Evolutionary conservation across 2,888 invertebrate species (phyloP).

Genomic region (Masnerella sp.): DNA sequence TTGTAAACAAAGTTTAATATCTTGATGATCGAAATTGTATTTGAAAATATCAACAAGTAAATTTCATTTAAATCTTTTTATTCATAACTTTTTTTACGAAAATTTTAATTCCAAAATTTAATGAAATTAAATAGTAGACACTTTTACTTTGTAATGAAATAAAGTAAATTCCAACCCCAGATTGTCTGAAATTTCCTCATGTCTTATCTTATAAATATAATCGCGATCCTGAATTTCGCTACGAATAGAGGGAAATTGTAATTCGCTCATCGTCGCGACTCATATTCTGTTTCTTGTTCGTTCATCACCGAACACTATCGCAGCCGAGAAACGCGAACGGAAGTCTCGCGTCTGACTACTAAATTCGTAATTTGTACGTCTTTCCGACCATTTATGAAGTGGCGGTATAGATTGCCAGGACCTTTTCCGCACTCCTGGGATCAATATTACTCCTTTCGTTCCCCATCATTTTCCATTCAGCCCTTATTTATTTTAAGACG

Average conservation of each 20-base stretch:
- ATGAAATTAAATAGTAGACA: no score
- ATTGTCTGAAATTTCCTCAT: no score
- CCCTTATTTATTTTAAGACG: slow-evolving; percentile 41
- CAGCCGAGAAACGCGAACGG: slow-evolving; percentile 38
- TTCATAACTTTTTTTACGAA: no score
- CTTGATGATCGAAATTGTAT: no score
- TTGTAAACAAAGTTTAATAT: no score
- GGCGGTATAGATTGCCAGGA: slow-evolving; percentile 44
- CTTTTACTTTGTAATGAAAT: no score
- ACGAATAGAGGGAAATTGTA: slow-evolving; percentile 32
- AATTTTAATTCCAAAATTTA: no score
- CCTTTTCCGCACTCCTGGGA: slow-evolving; percentile 43
- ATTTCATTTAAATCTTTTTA: no score
- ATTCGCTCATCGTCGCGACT: slow-evolving; percentile 41
- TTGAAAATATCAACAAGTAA: no score
- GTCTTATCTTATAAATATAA: slow-evolving; percentile 21
- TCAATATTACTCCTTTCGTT: slow-evolving; percentile 47
- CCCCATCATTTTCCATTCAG: slow-evolving; percentile 36
- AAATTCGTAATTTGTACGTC: slow-evolving; percentile 57
- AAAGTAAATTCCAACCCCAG: no score
- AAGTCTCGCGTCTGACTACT: slow-evolving; percentile 54
- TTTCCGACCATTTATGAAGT: slow-evolving; percentile 54
- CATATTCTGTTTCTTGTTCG: slow-evolving; percentile 45
- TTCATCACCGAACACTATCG: slow-evolving; percentile 35
- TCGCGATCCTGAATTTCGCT: slow-evolving; percentile 13